Evolutionary conservation across 2,888 invertebrate species (phyloP), one percentile per base, ranked within the genome.

Genomic region (Campoplex nolae): DNA sequence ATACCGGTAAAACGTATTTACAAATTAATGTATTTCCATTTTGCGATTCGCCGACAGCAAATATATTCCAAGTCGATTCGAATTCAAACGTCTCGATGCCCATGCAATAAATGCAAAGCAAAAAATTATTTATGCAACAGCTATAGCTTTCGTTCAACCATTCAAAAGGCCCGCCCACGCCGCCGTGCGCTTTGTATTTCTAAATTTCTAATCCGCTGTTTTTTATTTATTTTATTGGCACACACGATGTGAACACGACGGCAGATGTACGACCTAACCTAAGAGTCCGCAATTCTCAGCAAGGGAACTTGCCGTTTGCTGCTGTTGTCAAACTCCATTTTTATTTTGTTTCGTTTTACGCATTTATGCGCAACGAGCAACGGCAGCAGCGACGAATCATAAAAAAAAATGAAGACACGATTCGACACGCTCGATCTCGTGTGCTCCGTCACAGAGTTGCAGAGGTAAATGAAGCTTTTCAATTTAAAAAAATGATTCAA

Each of bases 371-470:
- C 23, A 23, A 23, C 23, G 23, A 23, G 23, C 23, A 23, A 23
- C 23, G 0, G 23, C 23, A 23, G 23, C 23, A 23, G 23, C 75
- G 58, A 81, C 32, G 18, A 81, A 74, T 38, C 38, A 38, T 32
- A 38, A 18, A 78, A 56, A 88, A 95, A 94, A 89, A 99, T 99
- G 99, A 99, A 99, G 96, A 97, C 96, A 0, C 96, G 98, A 92
- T 99, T 98, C 94, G 98, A 98, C 93, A 98, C 99, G 0, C 97
- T 97, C 91, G 99, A 99, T 95, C 97, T 99, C 88, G 96, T 98
- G 90, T 98, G 98, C 93, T 97, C 97, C 91, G 96, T 99, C 79
- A 96, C 97, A 73, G 99, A 99, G 95, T 95, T 99, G 42, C 97
- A 98, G 95, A 97, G 96, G 98, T 98, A 96, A 95, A 79, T 45